Evolutionary conservation across 2,113 vertebrate species (phyloP), one percentile per base, ranked within the genome.

Genomic region (Oryzias melastigma): DNA sequence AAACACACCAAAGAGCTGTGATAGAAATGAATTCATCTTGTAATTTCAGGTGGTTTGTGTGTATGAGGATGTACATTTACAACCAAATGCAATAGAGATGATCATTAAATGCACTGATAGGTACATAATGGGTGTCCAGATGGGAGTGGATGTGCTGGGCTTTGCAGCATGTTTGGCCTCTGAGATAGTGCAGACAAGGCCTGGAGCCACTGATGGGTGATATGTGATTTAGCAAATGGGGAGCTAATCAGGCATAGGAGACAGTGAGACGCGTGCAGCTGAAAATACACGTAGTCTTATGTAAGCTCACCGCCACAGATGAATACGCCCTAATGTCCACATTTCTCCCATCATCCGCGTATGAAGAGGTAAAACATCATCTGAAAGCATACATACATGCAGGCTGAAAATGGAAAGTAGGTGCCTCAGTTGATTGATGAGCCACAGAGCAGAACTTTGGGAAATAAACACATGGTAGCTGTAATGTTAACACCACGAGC

Each of bases 401-500:
- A 42, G 54, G 46, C 60, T 65, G 57, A 71, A 84, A 80, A 86
- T 87, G 80, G 76, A 71, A 68, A 68, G 78, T 79, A 85, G 82
- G 58, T 62, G 73, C 76, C 84, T 74, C 72, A 84, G 72, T 61
- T 76, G 85, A 88, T 61, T 49, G 82, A 82, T 68, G 75, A 60
- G 60, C 62, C 72, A 73, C 82, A 86, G 80, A 76, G 65, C 78
- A 71, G 77, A 84, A 84, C 71, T 63, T 75, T 74, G 67, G 58
- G 71, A 90, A 87, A 86, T 85, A 88, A 88, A 89, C 81, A 87
- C 78, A 75, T 68, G 75, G 73, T 75, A 72, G 81, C 76, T 77
- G 63, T 82, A 78, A 84, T 81, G 81, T 76, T 81, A 81, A 82
- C 87, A 86, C 75, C 51, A 62, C 67, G 70, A 71, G 41, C 59